Conservation (phyloP, 2,888 invertebrate genomes). For the Xylocampa areola region DNA sequence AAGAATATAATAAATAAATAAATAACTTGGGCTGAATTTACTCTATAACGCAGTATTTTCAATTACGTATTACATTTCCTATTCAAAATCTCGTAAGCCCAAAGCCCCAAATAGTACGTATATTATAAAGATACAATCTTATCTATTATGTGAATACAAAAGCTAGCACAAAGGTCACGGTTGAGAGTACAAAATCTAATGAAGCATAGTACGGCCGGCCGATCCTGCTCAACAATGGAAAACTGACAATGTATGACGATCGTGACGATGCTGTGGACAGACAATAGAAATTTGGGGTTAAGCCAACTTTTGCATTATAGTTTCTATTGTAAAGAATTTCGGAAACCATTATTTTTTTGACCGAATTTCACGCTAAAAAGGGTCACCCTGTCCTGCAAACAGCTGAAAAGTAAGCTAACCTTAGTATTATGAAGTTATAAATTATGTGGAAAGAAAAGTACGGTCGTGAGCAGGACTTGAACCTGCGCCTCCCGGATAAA, state of each 20-base stretch:
- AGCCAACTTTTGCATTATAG: slow-evolving; percentile 36
- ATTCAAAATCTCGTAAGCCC: neutral
- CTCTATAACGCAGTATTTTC: too few relatives aligned
- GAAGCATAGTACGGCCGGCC: slow-evolving; percentile 30
- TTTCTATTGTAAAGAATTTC: slow-evolving; percentile 6
- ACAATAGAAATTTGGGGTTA: slow-evolving; percentile 36
- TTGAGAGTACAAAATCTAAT: slow-evolving; percentile 36
- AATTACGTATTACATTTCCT: neutral
- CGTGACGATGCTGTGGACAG: slow-evolving; percentile 17
- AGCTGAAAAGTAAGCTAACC: too few relatives aligned
- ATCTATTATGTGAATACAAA: slow-evolving; percentile 25
- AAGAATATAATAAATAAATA: too few relatives aligned
- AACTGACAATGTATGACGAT: slow-evolving; percentile 27
- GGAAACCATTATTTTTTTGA: neutral
- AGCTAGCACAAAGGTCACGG: slow-evolving; percentile 17
- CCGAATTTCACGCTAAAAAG: too few relatives aligned
- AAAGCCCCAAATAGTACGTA: slow-evolving; percentile 22
- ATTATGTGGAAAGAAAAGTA: too few relatives aligned
- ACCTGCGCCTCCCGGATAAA: too few relatives aligned
- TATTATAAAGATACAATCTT: slow-evolving; percentile 18
- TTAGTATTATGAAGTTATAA: too few relatives aligned
- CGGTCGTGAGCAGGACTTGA: too few relatives aligned
- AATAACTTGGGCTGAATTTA: too few relatives aligned
- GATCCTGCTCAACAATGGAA: slow-evolving; percentile 26
- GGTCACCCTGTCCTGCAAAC: too few relatives aligned